A percentile compares a stretch with the other conserved stretches of the same genome.
These are phyloP conservation scores for Orientallactaga bullata DNA, from an alignment of 2,113 vertebrate genomes.

Conservation along the genomic window DNA sequence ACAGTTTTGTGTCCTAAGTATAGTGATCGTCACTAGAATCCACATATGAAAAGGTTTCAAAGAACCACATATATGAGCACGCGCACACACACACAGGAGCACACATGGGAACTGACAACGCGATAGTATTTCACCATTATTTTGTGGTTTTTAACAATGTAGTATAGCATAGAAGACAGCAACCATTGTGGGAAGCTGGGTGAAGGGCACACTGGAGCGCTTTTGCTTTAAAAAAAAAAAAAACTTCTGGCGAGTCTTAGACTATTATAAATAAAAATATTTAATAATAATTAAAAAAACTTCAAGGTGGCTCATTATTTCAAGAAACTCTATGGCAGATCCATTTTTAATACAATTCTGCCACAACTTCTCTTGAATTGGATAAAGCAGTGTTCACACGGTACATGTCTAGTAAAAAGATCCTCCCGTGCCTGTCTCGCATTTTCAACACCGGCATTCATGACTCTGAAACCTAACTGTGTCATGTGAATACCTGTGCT, in stretches of 20 bases:
- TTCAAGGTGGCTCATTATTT: conserved; percentile 72
- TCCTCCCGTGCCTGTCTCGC: neutral
- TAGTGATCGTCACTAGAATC: neutral
- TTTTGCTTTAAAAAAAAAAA: too few relatives aligned
- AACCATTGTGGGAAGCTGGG: neutral
- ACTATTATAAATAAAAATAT: conserved; percentile 56
- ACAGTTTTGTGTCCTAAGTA: neutral
- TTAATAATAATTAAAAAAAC: conserved; percentile 30
- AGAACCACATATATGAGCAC: neutral
- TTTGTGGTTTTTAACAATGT: neutral
- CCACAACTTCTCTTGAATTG: conserved; percentile 41
- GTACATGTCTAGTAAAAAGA: neutral
- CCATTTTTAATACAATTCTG: conserved; percentile 40
- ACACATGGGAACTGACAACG: neutral
- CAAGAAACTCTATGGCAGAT: conserved; percentile 50
- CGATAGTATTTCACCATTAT: neutral
- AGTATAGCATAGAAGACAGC: neutral
- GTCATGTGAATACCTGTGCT: neutral
- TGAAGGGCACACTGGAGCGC: neutral
- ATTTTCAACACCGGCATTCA: accelerated
- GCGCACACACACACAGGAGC: accelerated
- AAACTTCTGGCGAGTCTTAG: conserved; percentile 41
- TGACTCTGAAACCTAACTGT: neutral
- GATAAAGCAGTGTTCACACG: neutral
- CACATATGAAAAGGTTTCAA: neutral